Evolutionary conservation across 2,797 vertebrate genomes (phyloP).

Genomic region (Tolypeutes matacus): DNA sequence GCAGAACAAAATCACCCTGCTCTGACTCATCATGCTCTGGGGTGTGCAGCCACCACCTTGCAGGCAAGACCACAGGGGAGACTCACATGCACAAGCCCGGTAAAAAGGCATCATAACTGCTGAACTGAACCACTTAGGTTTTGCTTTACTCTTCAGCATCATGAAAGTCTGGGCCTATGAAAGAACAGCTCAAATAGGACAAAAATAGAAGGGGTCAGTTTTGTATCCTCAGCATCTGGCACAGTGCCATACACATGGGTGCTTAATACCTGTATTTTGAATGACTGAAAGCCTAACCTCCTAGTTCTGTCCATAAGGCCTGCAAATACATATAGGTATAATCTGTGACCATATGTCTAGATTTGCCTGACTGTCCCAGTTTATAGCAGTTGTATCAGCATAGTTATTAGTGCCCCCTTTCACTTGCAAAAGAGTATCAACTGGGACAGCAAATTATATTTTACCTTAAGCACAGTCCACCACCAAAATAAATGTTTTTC

Average conservation of each 20-base stretch:
- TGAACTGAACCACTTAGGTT: constrained; percentile 53
- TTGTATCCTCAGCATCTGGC: neutral
- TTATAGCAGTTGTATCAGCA: neutral
- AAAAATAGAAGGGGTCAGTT: constrained; percentile 44
- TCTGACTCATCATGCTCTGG: constrained; percentile 52
- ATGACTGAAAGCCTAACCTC: neutral
- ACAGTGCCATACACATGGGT: neutral
- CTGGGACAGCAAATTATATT: neutral
- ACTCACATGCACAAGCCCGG: neutral
- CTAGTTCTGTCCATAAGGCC: neutral
- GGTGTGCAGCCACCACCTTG: neutral
- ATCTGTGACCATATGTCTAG: neutral
- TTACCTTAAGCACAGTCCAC: neutral
- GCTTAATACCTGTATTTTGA: constrained; percentile 17
- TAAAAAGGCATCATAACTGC: neutral
- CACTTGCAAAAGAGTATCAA: neutral
- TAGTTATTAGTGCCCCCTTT: neutral
- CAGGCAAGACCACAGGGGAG: neutral
- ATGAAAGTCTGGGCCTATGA: neutral
- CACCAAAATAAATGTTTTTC: constrained; percentile 9
- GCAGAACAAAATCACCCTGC: constrained; percentile 40
- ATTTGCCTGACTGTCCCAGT: neutral
- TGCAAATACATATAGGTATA: neutral
- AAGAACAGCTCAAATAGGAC: neutral
- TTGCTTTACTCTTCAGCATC: neutral